Evolutionary conservation across 2,797 vertebrate genomes (phyloP), one percentile per base, ranked within the genome.

Genomic region (Phoxinus dragarum): DNA sequence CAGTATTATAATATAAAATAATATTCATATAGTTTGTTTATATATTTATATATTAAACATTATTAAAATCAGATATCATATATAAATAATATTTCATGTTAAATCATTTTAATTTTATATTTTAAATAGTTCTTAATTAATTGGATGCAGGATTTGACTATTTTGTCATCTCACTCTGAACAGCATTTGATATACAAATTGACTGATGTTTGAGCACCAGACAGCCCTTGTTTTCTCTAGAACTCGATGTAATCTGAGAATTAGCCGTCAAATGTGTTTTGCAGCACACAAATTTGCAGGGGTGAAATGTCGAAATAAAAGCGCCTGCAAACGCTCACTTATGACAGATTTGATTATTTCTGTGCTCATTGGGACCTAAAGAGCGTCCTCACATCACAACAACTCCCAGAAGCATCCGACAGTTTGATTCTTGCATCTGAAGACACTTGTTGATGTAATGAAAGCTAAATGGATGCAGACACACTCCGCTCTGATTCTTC

Each of bases 121-220:
- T 66, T 66, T 11, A 66, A 34, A 31, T 7, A 5, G 44, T 31
- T 64, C 1, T 34, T 8, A 7, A 17, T 16, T 66, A 66, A 34
- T 31, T 34, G 27, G 16, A 66, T 17, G 31, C 16, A n/a, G n/a
- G n/a, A n/a, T n/a, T n/a, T n/a, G 31, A 38, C 3, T 6, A 9
- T 78, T 56, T 78, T 40, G 40, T 61, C 54, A 38, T 77, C 36
- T 59, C 16, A 8, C 23, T 42, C 23, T 27, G 6, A 77, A 21
- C 10, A 59, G 54, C 36, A 61, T 78, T 16, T 78, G 54, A 42
- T 78, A 61, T n/a, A 61, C 75, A 78, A 86, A 86, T 47, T 81
- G 84, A 56, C 66, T 72, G 52, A 78, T 80, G 82, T 82, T 85
- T 88, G 80, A 80, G 83, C 84, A 86, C 61, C 61, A 86, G 84